Base-by-base conservation (phyloP, 2,888 invertebrate species). In the Drosophila mimica region DNA sequence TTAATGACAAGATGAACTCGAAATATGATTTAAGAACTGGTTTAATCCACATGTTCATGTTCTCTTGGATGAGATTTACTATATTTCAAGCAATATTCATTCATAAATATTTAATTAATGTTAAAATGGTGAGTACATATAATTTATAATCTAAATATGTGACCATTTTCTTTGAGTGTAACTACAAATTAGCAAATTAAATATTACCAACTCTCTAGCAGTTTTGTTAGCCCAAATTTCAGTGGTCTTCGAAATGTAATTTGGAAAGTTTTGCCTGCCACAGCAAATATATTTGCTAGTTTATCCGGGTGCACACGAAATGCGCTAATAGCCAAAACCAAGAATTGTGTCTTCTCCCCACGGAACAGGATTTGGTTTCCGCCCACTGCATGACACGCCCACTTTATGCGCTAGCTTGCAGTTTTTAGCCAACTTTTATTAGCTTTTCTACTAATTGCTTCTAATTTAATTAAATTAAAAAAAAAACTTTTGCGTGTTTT, bases 391-490 rank as follows among this genome's bases (percentile, higher is more conserved):
- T 2, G 38, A 40, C 54, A 71, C 69, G 62, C 58, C 75, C 72
- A 65, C 60, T 76, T 72, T 76, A 68, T 79, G 69, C 64, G 49
- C 65, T 51, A 64, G 75, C 72, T 79, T 77, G 83, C 80, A 77
- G 74, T 86, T 85, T 81, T 80, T 56, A 53, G 80, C 58, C 48
- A 88, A 89, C 86, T 89, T 89, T 89, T 88, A 88, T 88, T 88
- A 88, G 88, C 89, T 89, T 86, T 86, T 70, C 71, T 70, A 57
- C 88, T 88, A 89, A 89, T 88, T 90, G 89, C 90, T 79, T 87
- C 87, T 89, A 82, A 89, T 88, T 90, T 88, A 88, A 88, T 88
- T 88, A 89, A 89, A 88, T 85, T 82, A 80, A 80, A 57, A 57
- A 53, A 79, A 72, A 84, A 88, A 89, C 74, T 85, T 87, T 87